These are phyloP conservation scores for Ptilodon capucinus DNA, from an alignment of 2,888 invertebrate genomes.

Conservation along the genomic window DNA sequence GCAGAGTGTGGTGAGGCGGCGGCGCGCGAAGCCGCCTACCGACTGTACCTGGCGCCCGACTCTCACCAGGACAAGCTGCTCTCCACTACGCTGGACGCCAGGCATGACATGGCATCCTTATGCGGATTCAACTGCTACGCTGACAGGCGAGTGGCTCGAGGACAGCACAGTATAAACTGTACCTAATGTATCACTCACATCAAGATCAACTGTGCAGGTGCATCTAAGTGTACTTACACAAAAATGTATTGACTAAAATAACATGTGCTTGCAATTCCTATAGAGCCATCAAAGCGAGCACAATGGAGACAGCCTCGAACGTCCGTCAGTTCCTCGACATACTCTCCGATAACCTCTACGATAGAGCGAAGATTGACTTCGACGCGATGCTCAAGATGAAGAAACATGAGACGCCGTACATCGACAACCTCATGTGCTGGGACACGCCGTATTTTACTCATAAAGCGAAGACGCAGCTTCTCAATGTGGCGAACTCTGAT, in stretches of 20 bases:
- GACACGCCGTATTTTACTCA: slow-evolving; percentile 94
- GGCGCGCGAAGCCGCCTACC: slow-evolving; percentile 94
- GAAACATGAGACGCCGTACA: slow-evolving; percentile 58
- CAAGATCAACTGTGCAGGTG: too few relatives aligned
- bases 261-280: background rate
- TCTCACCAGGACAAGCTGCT: slow-evolving; percentile 89
- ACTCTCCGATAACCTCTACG: slow-evolving; percentile 86
- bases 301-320: slow-evolving; percentile 90
- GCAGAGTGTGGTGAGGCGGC: slow-evolving; percentile 90
- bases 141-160: slow-evolving; percentile 84
- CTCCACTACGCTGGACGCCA: slow-evolving; percentile 86
- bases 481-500: slow-evolving; percentile 87
- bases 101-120: slow-evolving; percentile 90
- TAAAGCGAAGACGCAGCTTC: slow-evolving; percentile 87
- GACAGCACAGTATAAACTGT: too few relatives aligned
- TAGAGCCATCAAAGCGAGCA: slow-evolving; percentile 91
- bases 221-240: too few relatives aligned
- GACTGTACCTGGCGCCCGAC: slow-evolving; percentile 92
- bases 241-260: background rate
- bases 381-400: slow-evolving; percentile 90
- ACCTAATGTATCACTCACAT: too few relatives aligned
- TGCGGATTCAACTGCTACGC: slow-evolving; percentile 96
- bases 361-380: slow-evolving; percentile 89
- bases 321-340: slow-evolving; percentile 91
- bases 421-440: slow-evolving; percentile 85